Base-by-base conservation (phyloP, 2,797 vertebrate species). In the Neoniphon sammara region DNA sequence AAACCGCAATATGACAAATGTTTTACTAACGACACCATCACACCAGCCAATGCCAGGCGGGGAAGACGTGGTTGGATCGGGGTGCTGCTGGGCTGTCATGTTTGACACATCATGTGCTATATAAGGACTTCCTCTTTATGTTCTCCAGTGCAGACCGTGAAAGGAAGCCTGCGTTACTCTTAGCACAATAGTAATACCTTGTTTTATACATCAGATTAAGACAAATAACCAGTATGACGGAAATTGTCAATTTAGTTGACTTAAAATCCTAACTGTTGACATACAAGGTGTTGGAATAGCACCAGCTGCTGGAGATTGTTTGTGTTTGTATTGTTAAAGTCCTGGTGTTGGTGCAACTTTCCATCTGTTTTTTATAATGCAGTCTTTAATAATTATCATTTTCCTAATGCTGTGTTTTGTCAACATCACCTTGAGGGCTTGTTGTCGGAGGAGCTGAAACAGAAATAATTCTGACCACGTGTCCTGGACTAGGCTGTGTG, bases 1-100 rank as follows among this genome's bases (percentile, higher is more conserved):
- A 91, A 92, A 93, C 91, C 87, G 27, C 91, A 89, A 86, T 78
- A 83, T 91, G 85, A 92, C 83, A 90, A 92, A 91, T 81, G 88
- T 75, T 86, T 79, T 61, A 85, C 78, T 86, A 85, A 85, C 85
- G 84, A 77, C 71, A 74, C 55, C 70, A 83, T 87, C 80, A 83
- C 83, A 72, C 21, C 66, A 75, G 76, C 67, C 70, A 17, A 49
- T 60, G 71, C 64, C 77, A 73, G 62, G 63, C 42, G 47, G 78
- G 84, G 81, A 91, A 86, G 71, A 78, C 83, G 86, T 49, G 25
- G 85, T 62, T 42, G 30, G 55, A 54, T 75, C 54, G 34, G 31
- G 75, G 25, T 64, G 44, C 61, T 31, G 46, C 46, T 5, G 49
- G 67, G 34, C 39, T 31, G 50, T 78, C 25, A 72, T 59, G 44